Evolutionary conservation across 1,140 invertebrate species (phyloP), one percentile per base, ranked within the genome.

Genomic region (Chrysopa pallens): DNA sequence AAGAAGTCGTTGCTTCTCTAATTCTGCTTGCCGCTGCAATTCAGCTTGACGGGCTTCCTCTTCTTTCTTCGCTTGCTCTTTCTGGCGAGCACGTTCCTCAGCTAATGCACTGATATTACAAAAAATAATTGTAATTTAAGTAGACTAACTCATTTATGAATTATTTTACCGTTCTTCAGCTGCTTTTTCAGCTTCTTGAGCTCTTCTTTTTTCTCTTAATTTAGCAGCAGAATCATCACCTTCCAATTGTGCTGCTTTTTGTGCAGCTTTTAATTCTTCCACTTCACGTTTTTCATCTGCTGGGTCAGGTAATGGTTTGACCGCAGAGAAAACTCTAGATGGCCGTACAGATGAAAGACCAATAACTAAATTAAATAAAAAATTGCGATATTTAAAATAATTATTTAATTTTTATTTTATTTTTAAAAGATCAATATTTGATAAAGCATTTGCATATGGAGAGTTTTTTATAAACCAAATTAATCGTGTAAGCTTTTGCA

Each of bases 261-360:
- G 60, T 12, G 71, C 62, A 40, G 65, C 62, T 55, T 72, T 66
- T 44, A 67, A 59, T 49, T 72, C 64, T 54, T 61, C 49, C 48
- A 67, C 13, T 48, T 59, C 50, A 49, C 72, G 68, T 51, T 70
- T 55, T 52, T 72, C 68, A 49, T 66, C 56, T 8, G 56, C 55
- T 0, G 63, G 66, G 48, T 68, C 53, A 29, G 49, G 48, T 38
- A 48, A 45, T 9, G 45, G 27, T 37, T 61, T 59, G 31, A 66
- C 66, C 39, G 66, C 60, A 57, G 70, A 68, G 61, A 78, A 78
- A 55, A 70, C 72, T 49, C 74, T 64, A 49, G 71, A 69, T 52
- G 74, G 71, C 48, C 74, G 69, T 51, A 66, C 64, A 38, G 74
- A 70, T 39, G 73, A 66, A 59, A 77, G 62, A 23, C 17, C 17